Evolutionary conservation across 2,888 invertebrate species (phyloP), one percentile per base, ranked within the genome.

Genomic region (Euproctis similis): DNA sequence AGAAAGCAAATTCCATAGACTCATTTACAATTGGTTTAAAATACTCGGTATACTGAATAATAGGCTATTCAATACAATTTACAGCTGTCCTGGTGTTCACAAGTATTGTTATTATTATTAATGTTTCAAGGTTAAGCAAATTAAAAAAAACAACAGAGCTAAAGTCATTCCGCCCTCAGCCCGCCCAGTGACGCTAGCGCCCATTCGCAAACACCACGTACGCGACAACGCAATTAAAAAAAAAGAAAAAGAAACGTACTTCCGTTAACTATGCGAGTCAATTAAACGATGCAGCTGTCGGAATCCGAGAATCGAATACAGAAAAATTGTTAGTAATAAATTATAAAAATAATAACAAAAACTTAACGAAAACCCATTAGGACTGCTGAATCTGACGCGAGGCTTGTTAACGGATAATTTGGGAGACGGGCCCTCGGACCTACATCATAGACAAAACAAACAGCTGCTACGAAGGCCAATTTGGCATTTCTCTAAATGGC

Each of bases 381-480:
- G 80, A 77, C 84, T 84, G 84, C 78, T 74, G 82, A 84, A 84
- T 82, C 82, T 84, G 81, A 84, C 84, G 78, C 84, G 78, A 71
- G 69, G 63, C 84, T 82, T 81, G 84, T 82, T 84, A 82, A 80
- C 77, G 78, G 73, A 78, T 73, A 77, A 84, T 81, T 76, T 75
- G 76, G 71, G 64, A 63, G 63, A 58, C 52, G 50, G 58, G 49
- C 51, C 60, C n/a, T n/a, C 70, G 70, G 84, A 84, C 84, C 84
- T 81, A 78, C 82, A 63, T 78, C 84, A 84, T 84, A 82, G 84
- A 82, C 78, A 78, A 82, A 81, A 82, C 80, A 82, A 82, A 81
- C 84, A 82, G 77, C 84, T 82, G 82, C 82, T 76, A 50, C 64
- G 47, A 61, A 55, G 52, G 75, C 74, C 80, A 82, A 81, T 82